phyloP scores from a whole-genome alignment of 2,888 invertebrate species.

The Agrochola lychnidis region DNA sequence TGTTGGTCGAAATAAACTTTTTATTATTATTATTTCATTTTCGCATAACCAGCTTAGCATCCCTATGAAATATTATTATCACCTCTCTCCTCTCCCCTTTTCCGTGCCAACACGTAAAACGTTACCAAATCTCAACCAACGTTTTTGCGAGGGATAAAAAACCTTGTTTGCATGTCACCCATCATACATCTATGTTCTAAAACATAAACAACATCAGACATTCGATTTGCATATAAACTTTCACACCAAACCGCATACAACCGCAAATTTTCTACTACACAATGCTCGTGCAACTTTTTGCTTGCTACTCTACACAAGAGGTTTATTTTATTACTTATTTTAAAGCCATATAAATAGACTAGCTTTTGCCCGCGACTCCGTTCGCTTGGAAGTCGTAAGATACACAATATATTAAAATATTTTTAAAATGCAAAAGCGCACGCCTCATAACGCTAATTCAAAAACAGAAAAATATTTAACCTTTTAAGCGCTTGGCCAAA shows the following conservation, averaged over 20 bases:
- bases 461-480: too few relatives aligned
- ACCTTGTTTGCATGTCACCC: neutral
- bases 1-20: too few relatives aligned
- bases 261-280: constrained; percentile 70
- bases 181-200: constrained; percentile 6
- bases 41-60: constrained; percentile 17
- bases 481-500: too few relatives aligned
- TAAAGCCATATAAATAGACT: too few relatives aligned
- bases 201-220: constrained; percentile 14
- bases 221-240: constrained; percentile 69
- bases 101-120: constrained; percentile 44
- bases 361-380: too few relatives aligned
- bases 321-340: constrained; percentile 44
- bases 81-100: neutral
- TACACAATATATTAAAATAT: too few relatives aligned
- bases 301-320: constrained; percentile 33
- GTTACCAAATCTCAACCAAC: constrained; percentile 34
- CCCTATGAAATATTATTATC: constrained; percentile 13
- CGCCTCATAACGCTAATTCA: too few relatives aligned
- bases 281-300: constrained; percentile 58
- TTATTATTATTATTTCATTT: constrained; percentile 8
- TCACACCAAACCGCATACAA: constrained; percentile 73
- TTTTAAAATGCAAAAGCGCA: too few relatives aligned
- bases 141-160: constrained; percentile 33
- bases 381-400: too few relatives aligned